Conservation (phyloP, 2,113 vertebrate species). For the Lepidiolamprologus cunningtoni region DNA sequence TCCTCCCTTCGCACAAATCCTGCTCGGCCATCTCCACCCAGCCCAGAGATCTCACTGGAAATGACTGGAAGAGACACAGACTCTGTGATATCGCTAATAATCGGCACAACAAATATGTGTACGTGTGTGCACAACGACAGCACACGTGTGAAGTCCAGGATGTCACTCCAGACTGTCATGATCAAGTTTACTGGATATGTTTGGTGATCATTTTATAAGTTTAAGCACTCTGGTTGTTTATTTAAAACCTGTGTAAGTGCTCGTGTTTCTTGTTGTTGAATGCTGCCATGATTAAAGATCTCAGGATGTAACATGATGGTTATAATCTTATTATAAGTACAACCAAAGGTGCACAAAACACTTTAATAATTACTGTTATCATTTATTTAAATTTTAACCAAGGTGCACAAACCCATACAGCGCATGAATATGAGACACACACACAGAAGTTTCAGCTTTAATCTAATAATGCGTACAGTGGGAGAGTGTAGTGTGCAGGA, state of each 20-base stretch:
- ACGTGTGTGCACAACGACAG: neutral
- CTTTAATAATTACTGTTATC: neutral
- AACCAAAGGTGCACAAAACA: neutral
- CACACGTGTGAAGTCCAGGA: neutral
- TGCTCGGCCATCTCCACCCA: slow-evolving; percentile 96
- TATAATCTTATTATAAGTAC: neutral
- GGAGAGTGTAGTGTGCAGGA: neutral
- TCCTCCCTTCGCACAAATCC: slow-evolving; percentile 86
- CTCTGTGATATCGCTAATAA: neutral
- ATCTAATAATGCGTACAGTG: neutral
- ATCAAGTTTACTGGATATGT: neutral
- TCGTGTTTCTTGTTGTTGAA: neutral
- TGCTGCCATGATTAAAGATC: neutral
- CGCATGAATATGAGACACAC: neutral
- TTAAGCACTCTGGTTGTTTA: neutral
- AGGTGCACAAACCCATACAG: neutral
- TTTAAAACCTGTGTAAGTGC: neutral
- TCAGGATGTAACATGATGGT: neutral
- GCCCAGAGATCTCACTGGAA: slow-evolving; percentile 89
- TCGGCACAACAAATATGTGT: neutral
- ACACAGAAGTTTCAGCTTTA: neutral
- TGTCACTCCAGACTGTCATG: neutral
- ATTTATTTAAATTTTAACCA: neutral
- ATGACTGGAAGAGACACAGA: slow-evolving; percentile 70
- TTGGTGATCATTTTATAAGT: neutral